Evolutionary conservation across 2,888 invertebrate species (phyloP).

Genomic region (Agrochola litura): DNA sequence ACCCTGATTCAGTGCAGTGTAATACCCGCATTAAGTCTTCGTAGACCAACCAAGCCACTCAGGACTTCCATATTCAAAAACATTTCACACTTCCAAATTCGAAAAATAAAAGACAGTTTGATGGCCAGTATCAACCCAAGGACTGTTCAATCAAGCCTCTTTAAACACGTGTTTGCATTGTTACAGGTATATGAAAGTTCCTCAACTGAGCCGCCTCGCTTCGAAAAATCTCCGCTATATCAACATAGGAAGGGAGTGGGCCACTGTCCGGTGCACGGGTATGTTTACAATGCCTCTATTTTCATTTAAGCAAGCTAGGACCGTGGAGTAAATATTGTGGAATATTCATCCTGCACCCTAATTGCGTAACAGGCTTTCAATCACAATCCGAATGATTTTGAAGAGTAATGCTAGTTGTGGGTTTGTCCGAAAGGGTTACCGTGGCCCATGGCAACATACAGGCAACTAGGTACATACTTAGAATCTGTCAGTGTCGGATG

Average conservation of each 20-base stretch:
- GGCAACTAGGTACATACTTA: too few species aligned
- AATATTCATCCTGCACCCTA: not conserved
- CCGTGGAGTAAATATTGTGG: not conserved
- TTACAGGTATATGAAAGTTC: slow-evolving; percentile 85
- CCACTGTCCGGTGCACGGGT: slow-evolving; percentile 81
- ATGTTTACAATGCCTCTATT: slow-evolving; percentile 46
- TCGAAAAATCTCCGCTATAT: slow-evolving; percentile 81
- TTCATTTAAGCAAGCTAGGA: not conserved
- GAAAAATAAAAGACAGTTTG: not conserved
- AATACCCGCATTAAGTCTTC: too few species aligned
- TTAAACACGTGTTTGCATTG: slow-evolving; percentile 29
- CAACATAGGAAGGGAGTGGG: slow-evolving; percentile 78
- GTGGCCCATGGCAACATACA: too few species aligned
- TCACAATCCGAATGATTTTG: too few species aligned
- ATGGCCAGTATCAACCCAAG: slow-evolving; percentile 19
- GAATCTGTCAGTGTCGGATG: too few species aligned
- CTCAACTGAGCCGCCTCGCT: slow-evolving; percentile 81
- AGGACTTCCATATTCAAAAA: slow-evolving; percentile 4
- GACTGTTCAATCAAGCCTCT: not conserved
- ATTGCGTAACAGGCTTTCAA: too few species aligned
- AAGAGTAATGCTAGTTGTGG: too few species aligned
- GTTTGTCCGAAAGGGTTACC: too few species aligned
- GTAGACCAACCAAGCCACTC: not conserved
- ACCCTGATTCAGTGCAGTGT: too few species aligned
- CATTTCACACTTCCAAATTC: too few species aligned